Evolutionary conservation across 2,797 vertebrate species (phyloP), one percentile per base, ranked within the genome.

Genomic region (Kryptolebias ocellatus): DNA sequence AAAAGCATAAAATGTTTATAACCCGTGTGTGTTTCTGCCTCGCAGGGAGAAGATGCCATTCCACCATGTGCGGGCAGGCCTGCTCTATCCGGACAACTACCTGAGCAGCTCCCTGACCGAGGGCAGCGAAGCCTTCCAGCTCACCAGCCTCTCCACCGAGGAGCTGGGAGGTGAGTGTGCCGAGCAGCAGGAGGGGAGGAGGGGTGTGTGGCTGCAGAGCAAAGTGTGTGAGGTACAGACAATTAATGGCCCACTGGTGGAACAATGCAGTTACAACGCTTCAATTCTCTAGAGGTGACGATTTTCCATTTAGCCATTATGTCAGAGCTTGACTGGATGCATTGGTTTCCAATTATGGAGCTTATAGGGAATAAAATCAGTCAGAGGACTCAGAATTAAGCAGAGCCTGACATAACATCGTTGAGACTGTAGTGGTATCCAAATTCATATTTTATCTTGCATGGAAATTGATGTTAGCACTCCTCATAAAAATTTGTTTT

Each of bases 41-140:
- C 73, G 46, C 87, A 97, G 96, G 96, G 94, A 94, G 91, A 97
- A 96, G 94, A 98, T 98, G 96, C 96, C 96, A 89, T 98, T 98
- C 94, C 96, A 98, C 85, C 96, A 97, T 90, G 96, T 98, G 84
- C 96, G 96, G 46, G 96, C 96, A 49, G 96, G 96, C 84, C 92
- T 98, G 91, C 94, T 98, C 90, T 98, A 97, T 93, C 97, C 97
- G 83, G 96, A 96, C 90, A 98, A 97, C 91, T 97, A 96, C 90
- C 93, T 98, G 92, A 97, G 94, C 92, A 94, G 94, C 68, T 96
- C 96, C 0, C 94, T 98, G 77, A 95, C 96, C 0, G 95, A 96
- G 2, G 95, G 95, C 90, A 96, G 93, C 0, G 96, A 97, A 91
- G 94, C 95, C 0, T 96, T 97, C 60, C 96, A 96, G 93, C 94